Percentiles rank a stretch among this genome's conserved stretches.
These are phyloP conservation scores for Plectrocnemia conspersa DNA, from an alignment of 1,140 invertebrate genomes.

Conservation along the genomic window DNA sequence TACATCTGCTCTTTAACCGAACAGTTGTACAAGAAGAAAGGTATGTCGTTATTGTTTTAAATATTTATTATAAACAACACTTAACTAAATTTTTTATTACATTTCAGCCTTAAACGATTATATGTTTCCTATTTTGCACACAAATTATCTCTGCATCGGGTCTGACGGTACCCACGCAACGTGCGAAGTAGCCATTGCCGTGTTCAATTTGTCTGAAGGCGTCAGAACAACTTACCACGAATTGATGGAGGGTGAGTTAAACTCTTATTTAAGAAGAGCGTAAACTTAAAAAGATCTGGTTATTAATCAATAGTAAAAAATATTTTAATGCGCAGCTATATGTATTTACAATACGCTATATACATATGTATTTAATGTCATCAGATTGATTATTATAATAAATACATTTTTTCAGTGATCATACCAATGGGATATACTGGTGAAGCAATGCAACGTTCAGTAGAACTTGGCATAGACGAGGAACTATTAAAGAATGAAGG, in stretches of 20 bases:
- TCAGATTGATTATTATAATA: not conserved
- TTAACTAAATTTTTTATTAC: too few species aligned
- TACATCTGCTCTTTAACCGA: too few species aligned
- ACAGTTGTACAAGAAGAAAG: too few species aligned
- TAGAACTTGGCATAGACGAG: conserved; percentile 7
- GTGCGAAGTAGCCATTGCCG: conserved; percentile 19
- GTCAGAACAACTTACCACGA: conserved; percentile 8
- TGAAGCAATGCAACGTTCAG: conserved; percentile 3
- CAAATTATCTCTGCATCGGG: conserved; percentile 17
- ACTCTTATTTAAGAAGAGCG: too few species aligned
- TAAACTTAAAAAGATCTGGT: too few species aligned
- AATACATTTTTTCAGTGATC: conserved; percentile 14
- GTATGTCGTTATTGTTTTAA: too few species aligned
- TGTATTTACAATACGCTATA: not conserved
- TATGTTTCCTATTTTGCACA: conserved; percentile 10
- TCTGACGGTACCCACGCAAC: not conserved
- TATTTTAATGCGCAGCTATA: too few species aligned
- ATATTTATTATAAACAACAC: too few species aligned
- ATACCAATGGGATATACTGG: conserved; percentile 23
- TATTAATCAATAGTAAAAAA: too few species aligned
- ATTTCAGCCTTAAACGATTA: conserved; percentile 9
- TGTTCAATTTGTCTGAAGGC: conserved; percentile 10
- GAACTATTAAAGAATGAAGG: too few species aligned
- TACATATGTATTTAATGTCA: not conserved
- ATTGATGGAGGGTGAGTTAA: conserved; percentile 18